Evolutionary conservation across 2,113 vertebrate genomes (phyloP).

Genomic region (Euleptes europaea): DNA sequence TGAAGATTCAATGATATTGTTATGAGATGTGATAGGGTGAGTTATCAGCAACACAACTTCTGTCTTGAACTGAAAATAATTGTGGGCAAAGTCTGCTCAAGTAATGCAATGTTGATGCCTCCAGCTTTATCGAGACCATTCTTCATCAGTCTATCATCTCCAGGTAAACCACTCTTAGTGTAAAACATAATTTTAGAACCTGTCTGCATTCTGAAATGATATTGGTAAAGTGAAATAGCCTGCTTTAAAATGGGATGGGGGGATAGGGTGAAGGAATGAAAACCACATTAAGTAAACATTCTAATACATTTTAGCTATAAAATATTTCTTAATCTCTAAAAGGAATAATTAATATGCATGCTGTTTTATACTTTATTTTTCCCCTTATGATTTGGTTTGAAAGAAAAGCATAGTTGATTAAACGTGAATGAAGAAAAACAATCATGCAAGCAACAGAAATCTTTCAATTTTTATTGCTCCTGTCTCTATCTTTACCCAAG

Average conservation of each 20-base stretch:
- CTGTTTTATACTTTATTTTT: background rate
- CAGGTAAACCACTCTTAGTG: constrained; percentile 37
- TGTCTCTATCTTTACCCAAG: constrained; percentile 18
- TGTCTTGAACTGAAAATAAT: constrained; percentile 53
- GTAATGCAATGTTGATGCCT: constrained; percentile 58
- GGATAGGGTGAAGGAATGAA: background rate
- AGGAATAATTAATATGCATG: constrained; percentile 30
- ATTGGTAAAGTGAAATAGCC: constrained; percentile 37
- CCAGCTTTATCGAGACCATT: constrained; percentile 31
- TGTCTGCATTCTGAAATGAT: constrained; percentile 6
- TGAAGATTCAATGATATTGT: constrained; percentile 31
- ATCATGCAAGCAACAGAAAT: background rate
- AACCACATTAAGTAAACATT: constrained; percentile 9
- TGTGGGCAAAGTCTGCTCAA: constrained; percentile 35
- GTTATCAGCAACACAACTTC: constrained; percentile 35
- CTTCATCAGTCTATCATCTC: constrained; percentile 45
- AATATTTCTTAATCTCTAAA: constrained; percentile 19
- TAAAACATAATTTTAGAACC: constrained; percentile 48
- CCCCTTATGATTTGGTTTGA: constrained; percentile 9
- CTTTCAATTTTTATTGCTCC: constrained; percentile 34
- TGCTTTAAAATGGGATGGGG: constrained; percentile 32
- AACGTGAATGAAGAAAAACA: constrained; percentile 40
- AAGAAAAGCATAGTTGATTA: constrained; percentile 35
- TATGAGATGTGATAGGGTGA: constrained; percentile 27
- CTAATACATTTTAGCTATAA: constrained; percentile 24